phyloP scores from a whole-genome alignment of 2,888 invertebrate species.

The Deilephila porcellus region DNA sequence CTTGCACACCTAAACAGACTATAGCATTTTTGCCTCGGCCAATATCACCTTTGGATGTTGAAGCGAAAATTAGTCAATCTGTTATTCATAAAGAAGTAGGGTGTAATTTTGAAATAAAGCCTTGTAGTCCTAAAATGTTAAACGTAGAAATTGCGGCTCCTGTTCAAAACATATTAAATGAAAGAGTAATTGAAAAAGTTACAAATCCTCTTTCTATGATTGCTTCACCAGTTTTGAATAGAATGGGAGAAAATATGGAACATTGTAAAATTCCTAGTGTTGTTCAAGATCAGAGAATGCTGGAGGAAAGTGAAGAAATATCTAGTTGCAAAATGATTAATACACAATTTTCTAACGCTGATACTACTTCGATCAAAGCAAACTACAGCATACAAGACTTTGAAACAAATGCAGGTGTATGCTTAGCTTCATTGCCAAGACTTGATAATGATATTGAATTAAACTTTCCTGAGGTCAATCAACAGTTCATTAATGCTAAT shows the following conservation, averaged over 20 bases:
- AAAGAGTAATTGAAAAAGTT: conserved; percentile 77
- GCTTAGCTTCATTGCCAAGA: conserved; percentile 75
- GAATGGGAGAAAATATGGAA: conserved; percentile 53
- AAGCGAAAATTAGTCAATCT: conserved; percentile 82
- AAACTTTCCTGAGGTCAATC: conserved; percentile 80
- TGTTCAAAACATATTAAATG: conserved; percentile 67
- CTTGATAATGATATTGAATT: conserved; percentile 80
- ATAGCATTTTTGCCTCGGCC: conserved; percentile 61
- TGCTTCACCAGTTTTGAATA: conserved; percentile 56
- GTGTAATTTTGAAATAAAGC: conserved; percentile 82
- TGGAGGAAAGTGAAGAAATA: conserved; percentile 52
- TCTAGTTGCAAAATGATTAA: conserved; percentile 74
- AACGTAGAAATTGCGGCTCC: conserved; percentile 76
- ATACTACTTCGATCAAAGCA: conserved; percentile 58
- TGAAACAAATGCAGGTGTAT: conserved; percentile 75
- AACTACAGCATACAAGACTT: conserved; percentile 75
- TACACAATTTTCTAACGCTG: conserved; percentile 60
- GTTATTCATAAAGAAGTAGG: conserved; percentile 83
- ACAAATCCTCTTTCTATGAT: conserved; percentile 63
- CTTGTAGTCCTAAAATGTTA: conserved; percentile 81
- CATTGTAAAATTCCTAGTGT: conserved; percentile 48
- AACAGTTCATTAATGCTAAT: conserved; percentile 80
- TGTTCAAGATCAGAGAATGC: conserved; percentile 46
- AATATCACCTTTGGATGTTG: conserved; percentile 79
- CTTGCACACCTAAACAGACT: conserved; percentile 44